Percentiles rank a stretch among this genome's conserved stretches.
Evolutionary conservation across 1,140 invertebrate genomes (phyloP).

Genomic region (Cydia splendana): DNA sequence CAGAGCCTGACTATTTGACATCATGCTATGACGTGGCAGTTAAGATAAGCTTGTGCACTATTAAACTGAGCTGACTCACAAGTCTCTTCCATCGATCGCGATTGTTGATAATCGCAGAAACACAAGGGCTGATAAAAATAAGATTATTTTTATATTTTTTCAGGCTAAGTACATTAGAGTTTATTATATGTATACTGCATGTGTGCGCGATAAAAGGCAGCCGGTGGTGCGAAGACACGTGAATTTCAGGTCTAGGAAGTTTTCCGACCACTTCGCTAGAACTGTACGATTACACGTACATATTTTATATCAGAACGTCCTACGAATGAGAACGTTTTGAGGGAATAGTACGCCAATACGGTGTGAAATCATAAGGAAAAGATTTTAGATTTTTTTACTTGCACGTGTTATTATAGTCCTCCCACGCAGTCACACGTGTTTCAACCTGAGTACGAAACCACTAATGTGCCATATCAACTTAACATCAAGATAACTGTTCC

Average conservation of each 20-base stretch:
- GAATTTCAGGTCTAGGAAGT: background rate
- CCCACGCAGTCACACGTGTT: background rate
- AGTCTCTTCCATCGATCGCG: background rate
- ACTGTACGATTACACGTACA: background rate
- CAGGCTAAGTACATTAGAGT: background rate
- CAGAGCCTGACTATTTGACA: background rate
- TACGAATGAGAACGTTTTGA: too few species aligned
- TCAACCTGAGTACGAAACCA: background rate
- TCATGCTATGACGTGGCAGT: background rate
- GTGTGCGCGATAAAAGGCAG: background rate
- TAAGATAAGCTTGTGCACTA: background rate
- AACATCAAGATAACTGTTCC: background rate
- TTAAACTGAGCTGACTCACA: constrained; percentile 4
- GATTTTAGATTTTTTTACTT: background rate
- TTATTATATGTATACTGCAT: background rate
- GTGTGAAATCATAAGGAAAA: background rate
- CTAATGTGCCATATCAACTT: background rate
- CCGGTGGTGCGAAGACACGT: background rate
- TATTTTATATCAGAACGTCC: background rate
- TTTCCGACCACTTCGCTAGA: background rate
- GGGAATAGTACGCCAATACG: too few species aligned
- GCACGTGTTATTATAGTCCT: background rate
- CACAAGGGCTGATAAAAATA: constrained; percentile 7
- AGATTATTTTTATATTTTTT: background rate
- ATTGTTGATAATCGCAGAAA: background rate